Conservation (phyloP, 2,113 vertebrate genomes). For the Actinemys pallida region DNA sequence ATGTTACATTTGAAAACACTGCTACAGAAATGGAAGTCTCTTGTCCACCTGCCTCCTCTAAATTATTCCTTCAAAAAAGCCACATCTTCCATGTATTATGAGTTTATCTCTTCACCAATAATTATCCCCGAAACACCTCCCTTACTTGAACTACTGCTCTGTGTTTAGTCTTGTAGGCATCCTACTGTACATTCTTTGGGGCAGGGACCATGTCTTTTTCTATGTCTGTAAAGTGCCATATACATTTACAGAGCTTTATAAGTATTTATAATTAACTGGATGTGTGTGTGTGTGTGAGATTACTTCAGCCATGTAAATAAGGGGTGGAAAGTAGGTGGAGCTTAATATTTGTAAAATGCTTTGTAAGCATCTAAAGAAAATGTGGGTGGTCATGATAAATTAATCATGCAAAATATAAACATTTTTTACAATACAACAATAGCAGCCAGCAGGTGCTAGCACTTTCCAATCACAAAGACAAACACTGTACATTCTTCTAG, state of each 20-base stretch:
- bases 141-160: neutral
- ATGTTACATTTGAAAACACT: neutral
- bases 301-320: neutral
- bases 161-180: neutral
- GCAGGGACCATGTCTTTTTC: too few relatives aligned
- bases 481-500: neutral
- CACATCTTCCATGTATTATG: neutral
- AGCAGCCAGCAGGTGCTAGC: neutral
- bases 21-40: neutral
- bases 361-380: neutral
- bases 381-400: neutral
- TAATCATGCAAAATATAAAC: neutral
- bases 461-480: neutral
- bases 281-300: neutral
- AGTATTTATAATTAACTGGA: conserved; percentile 27
- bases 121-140: neutral
- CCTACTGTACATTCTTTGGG: neutral
- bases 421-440: neutral
- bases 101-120: neutral
- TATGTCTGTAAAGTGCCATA: neutral
- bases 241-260: neutral
- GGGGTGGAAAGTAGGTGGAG: neutral
- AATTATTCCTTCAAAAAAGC: neutral
- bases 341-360: neutral
- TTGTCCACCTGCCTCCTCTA: neutral